Conservation (phyloP, 1,140 invertebrate species). For the Lethrus apterus region DNA sequence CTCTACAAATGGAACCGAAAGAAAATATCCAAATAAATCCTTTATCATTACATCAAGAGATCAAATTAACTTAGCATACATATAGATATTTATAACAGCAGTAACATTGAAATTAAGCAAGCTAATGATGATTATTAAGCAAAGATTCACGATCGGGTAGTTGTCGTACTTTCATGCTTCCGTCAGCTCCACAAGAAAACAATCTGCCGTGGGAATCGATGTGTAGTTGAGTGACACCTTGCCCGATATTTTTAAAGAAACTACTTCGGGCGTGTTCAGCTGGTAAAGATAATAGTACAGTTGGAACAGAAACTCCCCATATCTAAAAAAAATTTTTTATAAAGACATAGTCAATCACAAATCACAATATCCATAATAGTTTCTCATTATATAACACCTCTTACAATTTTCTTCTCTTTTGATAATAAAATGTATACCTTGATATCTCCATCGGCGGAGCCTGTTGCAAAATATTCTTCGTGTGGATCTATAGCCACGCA, state of each 20-base stretch:
- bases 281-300: constrained; percentile 77
- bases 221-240: constrained; percentile 92
- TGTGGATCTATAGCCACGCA: constrained; percentile 89
- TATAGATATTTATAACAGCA: too few relatives aligned
- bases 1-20: too few relatives aligned
- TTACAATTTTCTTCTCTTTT: not conserved
- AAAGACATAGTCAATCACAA: constrained; percentile 4
- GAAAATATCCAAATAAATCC: too few relatives aligned
- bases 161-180: constrained; percentile 94
- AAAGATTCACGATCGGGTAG: constrained; percentile 63
- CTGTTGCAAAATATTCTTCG: constrained; percentile 95
- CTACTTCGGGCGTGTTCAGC: constrained; percentile 89
- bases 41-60: not conserved
- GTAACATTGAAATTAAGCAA: not conserved
- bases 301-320: constrained; percentile 83
- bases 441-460: constrained; percentile 97
- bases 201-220: constrained; percentile 79
- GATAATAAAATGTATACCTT: constrained; percentile 63
- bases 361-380: not conserved
- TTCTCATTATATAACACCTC: not conserved
- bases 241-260: constrained; percentile 93
- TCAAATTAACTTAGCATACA: not conserved
- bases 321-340: constrained; percentile 55
- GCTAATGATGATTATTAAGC: constrained; percentile 24
- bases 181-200: constrained; percentile 97